A percentile compares a stretch with the other conserved stretches of the same genome.
Conservation (phyloP, 2,113 vertebrate species). For the Tretioscincus oriximinensis region DNA sequence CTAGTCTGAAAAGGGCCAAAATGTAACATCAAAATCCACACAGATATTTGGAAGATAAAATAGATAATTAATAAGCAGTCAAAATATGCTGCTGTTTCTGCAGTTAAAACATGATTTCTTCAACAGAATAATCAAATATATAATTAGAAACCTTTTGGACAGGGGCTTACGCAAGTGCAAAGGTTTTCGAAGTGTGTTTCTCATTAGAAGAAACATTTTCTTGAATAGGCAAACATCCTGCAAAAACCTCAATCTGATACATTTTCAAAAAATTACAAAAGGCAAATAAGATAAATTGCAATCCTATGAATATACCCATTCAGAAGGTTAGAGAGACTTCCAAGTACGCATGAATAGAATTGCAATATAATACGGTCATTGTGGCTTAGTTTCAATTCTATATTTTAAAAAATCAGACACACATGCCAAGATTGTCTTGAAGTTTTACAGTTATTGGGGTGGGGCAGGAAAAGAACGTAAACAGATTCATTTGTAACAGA, state of each 20-base stretch:
- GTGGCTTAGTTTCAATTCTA: not conserved
- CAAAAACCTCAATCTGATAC: not conserved
- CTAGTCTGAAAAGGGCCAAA: too few relatives aligned
- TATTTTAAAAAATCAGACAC: constrained; percentile 1
- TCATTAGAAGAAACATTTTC: not conserved
- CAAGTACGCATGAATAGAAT: not conserved
- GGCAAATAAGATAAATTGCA: not conserved
- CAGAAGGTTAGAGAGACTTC: not conserved
- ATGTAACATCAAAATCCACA: too few relatives aligned
- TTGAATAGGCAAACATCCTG: not conserved
- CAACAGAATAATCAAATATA: not conserved
- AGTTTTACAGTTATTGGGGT: constrained; percentile 2
- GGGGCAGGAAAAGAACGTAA: constrained; percentile 15
- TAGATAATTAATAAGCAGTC: too few relatives aligned
- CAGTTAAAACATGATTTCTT: not conserved
- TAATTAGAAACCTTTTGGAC: not conserved
- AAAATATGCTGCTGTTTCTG: not conserved
- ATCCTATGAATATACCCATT: not conserved
- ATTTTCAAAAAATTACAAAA: not conserved
- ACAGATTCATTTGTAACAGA: constrained; percentile 37
- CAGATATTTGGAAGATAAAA: not conserved
- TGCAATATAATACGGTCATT: not conserved
- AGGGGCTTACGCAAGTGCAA: not conserved
- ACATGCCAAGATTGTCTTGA: constrained; percentile 11
- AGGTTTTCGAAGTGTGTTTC: not conserved